These are phyloP conservation scores for Craniophora ligustri DNA, from an alignment of 2,888 invertebrate genomes.

Conservation along the genomic window DNA sequence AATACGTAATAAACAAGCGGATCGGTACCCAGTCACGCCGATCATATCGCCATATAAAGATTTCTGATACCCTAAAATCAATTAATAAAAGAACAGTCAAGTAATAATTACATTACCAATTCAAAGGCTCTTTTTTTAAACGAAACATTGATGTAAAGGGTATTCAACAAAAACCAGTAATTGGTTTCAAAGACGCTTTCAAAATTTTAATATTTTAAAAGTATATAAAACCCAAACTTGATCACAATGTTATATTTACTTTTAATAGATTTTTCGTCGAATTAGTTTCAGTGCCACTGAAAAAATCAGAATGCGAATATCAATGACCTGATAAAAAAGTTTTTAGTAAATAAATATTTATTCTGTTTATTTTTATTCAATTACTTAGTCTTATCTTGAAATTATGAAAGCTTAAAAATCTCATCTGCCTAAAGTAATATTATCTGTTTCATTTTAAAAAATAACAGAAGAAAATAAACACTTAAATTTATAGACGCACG, in stretches of 20 bases:
- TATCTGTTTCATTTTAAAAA: too few species aligned
- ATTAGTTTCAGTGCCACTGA: conserved; percentile 7
- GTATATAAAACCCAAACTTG: conserved; percentile 14
- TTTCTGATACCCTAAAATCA: too few species aligned
- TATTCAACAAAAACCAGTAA: conserved; percentile 7
- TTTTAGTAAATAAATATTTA: not conserved
- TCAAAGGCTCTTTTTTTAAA: not conserved
- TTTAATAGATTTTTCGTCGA: conserved; percentile 24
- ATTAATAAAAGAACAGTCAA: not conserved
- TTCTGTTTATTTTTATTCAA: not conserved
- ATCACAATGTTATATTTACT: conserved; percentile 23
- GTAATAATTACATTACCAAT: not conserved
- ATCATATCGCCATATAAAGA: too few species aligned
- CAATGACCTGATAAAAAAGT: not conserved
- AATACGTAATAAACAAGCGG: too few species aligned
- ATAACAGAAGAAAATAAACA: too few species aligned
- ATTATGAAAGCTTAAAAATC: not conserved
- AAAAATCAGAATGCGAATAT: conserved; percentile 7
- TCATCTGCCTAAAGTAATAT: not conserved
- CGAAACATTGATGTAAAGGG: not conserved
- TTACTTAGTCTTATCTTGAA: not conserved
- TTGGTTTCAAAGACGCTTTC: conserved; percentile 7
- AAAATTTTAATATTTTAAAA: conserved; percentile 4
- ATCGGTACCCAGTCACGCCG: too few species aligned
- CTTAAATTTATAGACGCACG: too few species aligned